Evolutionary conservation across 2,888 invertebrate species (phyloP).

Genomic region (Amphipoea lucens): DNA sequence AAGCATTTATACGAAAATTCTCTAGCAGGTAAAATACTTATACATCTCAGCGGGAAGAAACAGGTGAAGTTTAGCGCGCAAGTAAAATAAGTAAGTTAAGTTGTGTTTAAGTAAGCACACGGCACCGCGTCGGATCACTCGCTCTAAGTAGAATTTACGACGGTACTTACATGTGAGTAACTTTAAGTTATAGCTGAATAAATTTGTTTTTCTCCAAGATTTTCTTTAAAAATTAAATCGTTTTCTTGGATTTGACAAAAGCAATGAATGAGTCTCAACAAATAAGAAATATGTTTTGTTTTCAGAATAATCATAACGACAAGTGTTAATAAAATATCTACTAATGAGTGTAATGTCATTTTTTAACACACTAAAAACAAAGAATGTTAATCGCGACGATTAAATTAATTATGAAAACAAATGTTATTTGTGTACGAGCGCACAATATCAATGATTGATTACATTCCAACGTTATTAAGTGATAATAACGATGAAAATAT

Average conservation of each 20-base stretch:
- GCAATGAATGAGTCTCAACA: background rate
- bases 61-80: slow-evolving; percentile 64
- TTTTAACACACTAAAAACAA: background rate
- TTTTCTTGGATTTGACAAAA: background rate
- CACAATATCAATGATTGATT: slow-evolving; percentile 39
- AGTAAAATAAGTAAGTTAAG: slow-evolving; percentile 69
- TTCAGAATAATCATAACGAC: background rate
- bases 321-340: slow-evolving; percentile 2
- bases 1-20: slow-evolving; percentile 45
- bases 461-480: slow-evolving; percentile 36
- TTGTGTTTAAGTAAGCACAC: slow-evolving; percentile 65
- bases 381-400: background rate
- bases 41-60: slow-evolving; percentile 39
- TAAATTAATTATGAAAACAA: slow-evolving; percentile 26
- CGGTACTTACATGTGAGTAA: slow-evolving; percentile 42
- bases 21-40: slow-evolving; percentile 46
- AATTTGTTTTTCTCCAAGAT: background rate
- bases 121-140: slow-evolving; percentile 60
- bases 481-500: slow-evolving; percentile 47
- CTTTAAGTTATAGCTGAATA: slow-evolving; percentile 32
- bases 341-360: background rate
- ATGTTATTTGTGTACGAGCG: slow-evolving; percentile 20
- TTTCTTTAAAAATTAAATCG: background rate
- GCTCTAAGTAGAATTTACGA: slow-evolving; percentile 59
- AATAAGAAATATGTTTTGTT: background rate